phyloP scores from a whole-genome alignment of 2,797 vertebrate species.

The Diceros bicornis region DNA sequence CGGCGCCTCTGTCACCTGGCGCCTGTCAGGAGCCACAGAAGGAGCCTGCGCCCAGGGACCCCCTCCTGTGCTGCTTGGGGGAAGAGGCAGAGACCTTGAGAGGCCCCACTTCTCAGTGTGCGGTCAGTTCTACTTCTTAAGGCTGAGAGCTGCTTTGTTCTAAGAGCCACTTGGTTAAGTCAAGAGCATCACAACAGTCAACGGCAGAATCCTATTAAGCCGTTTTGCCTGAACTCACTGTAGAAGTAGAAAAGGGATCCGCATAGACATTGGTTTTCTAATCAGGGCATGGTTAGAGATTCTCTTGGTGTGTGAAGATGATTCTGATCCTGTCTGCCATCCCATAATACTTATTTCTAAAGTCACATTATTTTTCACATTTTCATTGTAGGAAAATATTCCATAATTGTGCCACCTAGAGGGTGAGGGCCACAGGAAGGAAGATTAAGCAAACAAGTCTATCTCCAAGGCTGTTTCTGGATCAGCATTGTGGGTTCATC shows the following conservation, averaged over 20 bases:
- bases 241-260: neutral
- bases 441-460: neutral
- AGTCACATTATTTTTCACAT: neutral
- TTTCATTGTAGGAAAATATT: neutral
- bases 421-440: neutral
- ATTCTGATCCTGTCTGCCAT: neutral
- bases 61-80: neutral
- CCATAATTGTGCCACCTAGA: neutral
- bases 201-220: neutral
- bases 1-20: neutral
- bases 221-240: neutral
- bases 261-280: neutral
- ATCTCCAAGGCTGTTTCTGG: neutral
- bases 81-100: neutral
- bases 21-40: neutral
- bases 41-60: neutral
- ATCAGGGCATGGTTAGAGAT: neutral
- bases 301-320: neutral
- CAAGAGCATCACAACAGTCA: neutral
- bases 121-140: neutral
- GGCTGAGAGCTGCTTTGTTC: neutral
- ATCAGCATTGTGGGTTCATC: neutral
- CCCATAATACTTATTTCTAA: neutral
- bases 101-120: neutral
- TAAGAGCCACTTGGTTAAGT: slow-evolving; percentile 5